These are phyloP conservation scores for Cryptotis parvus DNA, from an alignment of 2,113 vertebrate species.

Conservation along the genomic window DNA sequence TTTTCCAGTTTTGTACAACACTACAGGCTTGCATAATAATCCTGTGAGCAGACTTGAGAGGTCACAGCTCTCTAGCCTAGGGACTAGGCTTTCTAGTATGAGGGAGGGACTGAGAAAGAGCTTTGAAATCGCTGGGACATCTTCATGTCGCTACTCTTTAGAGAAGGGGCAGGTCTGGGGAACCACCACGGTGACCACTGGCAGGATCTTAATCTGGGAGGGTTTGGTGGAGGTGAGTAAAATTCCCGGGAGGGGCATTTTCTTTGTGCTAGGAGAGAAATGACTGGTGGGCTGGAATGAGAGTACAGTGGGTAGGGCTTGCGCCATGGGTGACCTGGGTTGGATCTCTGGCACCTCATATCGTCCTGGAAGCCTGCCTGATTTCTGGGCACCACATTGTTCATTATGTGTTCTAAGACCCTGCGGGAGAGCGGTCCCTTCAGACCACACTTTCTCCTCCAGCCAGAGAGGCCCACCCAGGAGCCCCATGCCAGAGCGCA, in stretches of 20 bases:
- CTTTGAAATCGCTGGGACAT: not conserved
- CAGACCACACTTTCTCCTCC: not conserved
- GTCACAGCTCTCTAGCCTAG: not conserved
- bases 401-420: not conserved
- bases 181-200: too few relatives aligned
- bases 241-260: not conserved
- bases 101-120: not conserved
- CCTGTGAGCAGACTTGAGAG: not conserved
- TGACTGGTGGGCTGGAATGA: too few relatives aligned
- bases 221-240: not conserved
- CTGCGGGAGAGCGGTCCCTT: not conserved
- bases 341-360: too few relatives aligned
- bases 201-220: not conserved
- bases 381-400: not conserved
- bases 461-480: fast-evolving
- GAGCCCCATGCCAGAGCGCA: not conserved
- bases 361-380: too few relatives aligned
- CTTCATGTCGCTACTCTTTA: not conserved
- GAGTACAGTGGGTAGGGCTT: too few relatives aligned
- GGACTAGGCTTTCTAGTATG: not conserved
- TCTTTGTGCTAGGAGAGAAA: not conserved
- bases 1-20: not conserved
- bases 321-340: too few relatives aligned
- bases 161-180: slow-evolving; percentile 2
- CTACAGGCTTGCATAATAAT: not conserved